phyloP scores from a whole-genome alignment of 2,113 vertebrate genomes.

The Sander vitreus region DNA sequence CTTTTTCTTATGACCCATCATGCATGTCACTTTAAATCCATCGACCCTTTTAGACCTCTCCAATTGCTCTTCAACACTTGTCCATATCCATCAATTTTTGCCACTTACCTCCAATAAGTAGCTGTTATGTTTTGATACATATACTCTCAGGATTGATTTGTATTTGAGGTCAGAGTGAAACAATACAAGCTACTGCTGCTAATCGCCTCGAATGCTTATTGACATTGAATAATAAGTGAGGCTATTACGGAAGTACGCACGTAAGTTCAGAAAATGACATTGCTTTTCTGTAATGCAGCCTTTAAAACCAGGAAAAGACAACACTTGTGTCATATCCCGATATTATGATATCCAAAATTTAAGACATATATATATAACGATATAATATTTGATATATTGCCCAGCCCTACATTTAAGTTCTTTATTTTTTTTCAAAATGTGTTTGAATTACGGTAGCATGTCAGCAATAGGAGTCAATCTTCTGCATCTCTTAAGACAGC shows the following conservation, averaged over 20 bases:
- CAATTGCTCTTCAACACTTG: background rate
- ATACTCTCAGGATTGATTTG: background rate
- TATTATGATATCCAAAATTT: too few relatives aligned
- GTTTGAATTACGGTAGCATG: background rate
- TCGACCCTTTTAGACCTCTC: background rate
- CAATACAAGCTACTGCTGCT: constrained; percentile 1
- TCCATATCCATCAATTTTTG: background rate
- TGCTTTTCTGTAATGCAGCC: too few relatives aligned
- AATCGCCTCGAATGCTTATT: background rate
- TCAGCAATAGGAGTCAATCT: background rate
- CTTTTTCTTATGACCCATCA: background rate
- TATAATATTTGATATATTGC: too few relatives aligned
- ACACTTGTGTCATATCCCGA: too few relatives aligned
- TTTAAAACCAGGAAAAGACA: too few relatives aligned
- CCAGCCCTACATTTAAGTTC: too few relatives aligned
- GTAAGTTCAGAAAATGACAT: too few relatives aligned
- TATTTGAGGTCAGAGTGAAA: constrained; percentile 4
- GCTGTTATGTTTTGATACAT: background rate
- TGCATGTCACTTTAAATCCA: background rate
- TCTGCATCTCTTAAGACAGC: background rate
- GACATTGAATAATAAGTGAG: constrained; percentile 3
- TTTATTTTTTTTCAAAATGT: background rate
- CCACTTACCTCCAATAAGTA: background rate
- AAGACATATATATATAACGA: too few relatives aligned
- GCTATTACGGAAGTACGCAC: too few relatives aligned